A percentile compares a stretch with the other conserved stretches of the same genome.
phyloP scores from a whole-genome alignment of 2,888 invertebrate species.

The Anthrax anthrax region DNA sequence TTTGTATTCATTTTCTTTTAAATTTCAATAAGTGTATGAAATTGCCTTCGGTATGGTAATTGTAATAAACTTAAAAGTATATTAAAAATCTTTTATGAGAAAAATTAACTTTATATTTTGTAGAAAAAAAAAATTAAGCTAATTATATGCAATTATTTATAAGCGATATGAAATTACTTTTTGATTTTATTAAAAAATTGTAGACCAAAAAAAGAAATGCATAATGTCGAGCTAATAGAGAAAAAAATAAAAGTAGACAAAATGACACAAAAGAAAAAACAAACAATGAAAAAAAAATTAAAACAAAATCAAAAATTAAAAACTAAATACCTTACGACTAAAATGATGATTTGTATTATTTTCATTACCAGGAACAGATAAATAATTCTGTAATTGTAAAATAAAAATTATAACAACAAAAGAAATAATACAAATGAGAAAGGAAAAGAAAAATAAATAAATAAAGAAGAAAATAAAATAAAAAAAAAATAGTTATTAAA shows the following conservation, averaged over 20 bases:
- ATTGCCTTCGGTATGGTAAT: too few species aligned
- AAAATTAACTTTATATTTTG: too few species aligned
- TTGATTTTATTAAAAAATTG: too few species aligned
- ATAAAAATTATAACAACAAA: constrained; percentile 25
- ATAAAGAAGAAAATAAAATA: background rate
- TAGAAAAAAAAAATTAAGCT: too few species aligned
- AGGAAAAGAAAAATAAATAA: background rate
- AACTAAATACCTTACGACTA: constrained; percentile 60
- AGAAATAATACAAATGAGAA: background rate
- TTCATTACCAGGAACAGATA: constrained; percentile 75
- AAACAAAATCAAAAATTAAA: constrained; percentile 20
- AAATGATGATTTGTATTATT: constrained; percentile 67
- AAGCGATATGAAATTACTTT: too few species aligned
- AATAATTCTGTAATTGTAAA: constrained; percentile 71
- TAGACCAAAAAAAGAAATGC: too few species aligned
- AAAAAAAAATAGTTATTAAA: background rate
- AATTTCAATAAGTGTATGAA: too few species aligned
- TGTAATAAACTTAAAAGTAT: too few species aligned
- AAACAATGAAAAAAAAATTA: background rate
- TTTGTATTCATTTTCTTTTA: too few species aligned
- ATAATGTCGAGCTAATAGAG: too few species aligned
- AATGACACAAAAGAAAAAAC: background rate
- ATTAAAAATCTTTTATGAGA: too few species aligned
- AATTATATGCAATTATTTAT: too few species aligned
- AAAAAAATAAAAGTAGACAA: background rate